These are phyloP conservation scores for Neomonachus schauinslandi DNA, from an alignment of 2,113 vertebrate species.

Conservation along the genomic window DNA sequence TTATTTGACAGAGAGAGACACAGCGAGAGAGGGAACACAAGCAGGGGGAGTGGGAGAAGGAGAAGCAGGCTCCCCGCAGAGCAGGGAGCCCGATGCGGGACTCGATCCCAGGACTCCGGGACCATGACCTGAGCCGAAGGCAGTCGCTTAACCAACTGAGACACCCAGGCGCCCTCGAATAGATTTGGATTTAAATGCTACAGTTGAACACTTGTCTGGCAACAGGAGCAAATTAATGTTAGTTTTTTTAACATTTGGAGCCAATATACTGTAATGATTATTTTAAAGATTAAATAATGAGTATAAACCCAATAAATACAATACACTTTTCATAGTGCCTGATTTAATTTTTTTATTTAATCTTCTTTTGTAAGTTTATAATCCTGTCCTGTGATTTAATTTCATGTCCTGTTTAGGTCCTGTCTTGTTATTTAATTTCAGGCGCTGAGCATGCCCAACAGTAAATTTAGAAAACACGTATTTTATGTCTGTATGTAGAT, in stretches of 20 bases:
- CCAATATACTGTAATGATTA: background rate
- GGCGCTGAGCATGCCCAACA: background rate
- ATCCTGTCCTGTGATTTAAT: background rate
- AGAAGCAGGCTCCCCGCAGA: too few species aligned
- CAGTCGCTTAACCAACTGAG: too few species aligned
- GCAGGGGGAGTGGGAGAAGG: too few species aligned
- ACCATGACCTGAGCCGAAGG: too few species aligned
- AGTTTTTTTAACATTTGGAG: background rate
- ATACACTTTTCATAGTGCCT: background rate
- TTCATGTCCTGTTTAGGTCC: background rate
- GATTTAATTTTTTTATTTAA: background rate
- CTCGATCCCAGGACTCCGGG: too few species aligned
- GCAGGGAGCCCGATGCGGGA: too few species aligned
- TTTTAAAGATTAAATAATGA: constrained; percentile 37
- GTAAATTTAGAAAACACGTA: background rate
- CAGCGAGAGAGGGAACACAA: too few species aligned
- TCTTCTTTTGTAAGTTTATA: background rate
- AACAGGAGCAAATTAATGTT: background rate
- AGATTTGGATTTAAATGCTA: background rate
- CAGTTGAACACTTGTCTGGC: background rate
- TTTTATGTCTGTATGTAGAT: background rate
- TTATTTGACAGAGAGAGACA: too few species aligned
- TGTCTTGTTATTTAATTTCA: background rate
- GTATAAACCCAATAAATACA: background rate
- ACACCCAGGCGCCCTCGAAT: too few species aligned